A percentile compares a stretch with the other conserved stretches of the same genome.
Evolutionary conservation across 2,113 vertebrate genomes (phyloP).

Genomic region (Recurvirostra avosetta): DNA sequence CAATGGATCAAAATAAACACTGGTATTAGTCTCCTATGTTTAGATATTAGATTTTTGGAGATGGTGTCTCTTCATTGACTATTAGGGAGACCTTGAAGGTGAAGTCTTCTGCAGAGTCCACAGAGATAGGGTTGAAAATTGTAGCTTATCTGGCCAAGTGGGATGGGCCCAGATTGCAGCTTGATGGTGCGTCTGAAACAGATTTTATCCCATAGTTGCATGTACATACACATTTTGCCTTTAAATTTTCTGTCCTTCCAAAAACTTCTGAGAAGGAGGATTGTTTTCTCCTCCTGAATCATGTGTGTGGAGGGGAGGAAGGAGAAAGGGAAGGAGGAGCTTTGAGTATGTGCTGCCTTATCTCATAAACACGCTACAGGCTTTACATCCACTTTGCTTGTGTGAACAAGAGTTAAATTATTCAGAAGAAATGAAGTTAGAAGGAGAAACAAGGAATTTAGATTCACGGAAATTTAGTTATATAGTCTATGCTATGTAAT

Average conservation of each 20-base stretch:
- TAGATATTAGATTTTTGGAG: background rate
- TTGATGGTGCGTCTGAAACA: background rate
- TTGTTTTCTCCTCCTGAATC: background rate
- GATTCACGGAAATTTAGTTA: background rate
- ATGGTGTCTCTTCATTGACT: too few relatives aligned
- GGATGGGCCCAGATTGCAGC: background rate
- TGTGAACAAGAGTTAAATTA: background rate
- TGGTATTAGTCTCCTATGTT: background rate
- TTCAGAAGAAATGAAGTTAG: background rate
- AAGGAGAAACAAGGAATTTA: background rate
- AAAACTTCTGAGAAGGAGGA: background rate
- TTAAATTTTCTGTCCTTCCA: background rate
- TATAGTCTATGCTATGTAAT: background rate
- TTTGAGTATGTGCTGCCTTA: background rate
- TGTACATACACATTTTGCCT: background rate
- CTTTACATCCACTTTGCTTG: background rate
- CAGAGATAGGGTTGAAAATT: background rate
- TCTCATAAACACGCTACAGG: background rate
- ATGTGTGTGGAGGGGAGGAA: background rate
- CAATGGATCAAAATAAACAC: background rate
- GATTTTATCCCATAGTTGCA: background rate
- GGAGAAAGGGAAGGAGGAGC: background rate
- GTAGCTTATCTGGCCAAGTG: background rate
- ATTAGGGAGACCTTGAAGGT: too few relatives aligned
- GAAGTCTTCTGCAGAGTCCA: background rate